These are phyloP conservation scores for Oryzias sinensis DNA, from an alignment of 2,797 vertebrate species.

Conservation along the genomic window DNA sequence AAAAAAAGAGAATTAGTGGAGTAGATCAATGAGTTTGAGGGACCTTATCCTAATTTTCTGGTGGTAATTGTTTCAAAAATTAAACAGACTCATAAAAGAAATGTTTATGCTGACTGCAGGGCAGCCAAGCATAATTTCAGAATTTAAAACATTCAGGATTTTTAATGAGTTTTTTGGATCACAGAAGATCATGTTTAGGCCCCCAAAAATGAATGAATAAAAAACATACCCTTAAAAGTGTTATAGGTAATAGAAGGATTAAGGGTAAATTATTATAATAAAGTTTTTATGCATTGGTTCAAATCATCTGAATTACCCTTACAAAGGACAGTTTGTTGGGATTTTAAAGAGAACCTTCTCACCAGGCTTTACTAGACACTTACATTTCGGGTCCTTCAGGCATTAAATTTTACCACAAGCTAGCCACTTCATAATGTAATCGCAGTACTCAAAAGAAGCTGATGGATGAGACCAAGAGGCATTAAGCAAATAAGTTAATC, in stretches of 20 bases:
- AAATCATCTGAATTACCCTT: too few species aligned
- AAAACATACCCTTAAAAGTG: neutral
- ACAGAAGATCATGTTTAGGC: neutral
- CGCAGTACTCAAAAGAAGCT: too few species aligned
- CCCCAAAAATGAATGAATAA: neutral
- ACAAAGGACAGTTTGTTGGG: too few species aligned
- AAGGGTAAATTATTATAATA: neutral
- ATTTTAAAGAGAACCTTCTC: too few species aligned
- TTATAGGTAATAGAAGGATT: neutral
- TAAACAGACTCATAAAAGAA: neutral
- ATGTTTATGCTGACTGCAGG: conserved; percentile 1
- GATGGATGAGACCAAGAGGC: too few species aligned
- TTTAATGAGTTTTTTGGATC: neutral
- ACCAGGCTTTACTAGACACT: too few species aligned
- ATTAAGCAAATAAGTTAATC: too few species aligned
- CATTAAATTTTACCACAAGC: too few species aligned
- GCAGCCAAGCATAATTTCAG: neutral
- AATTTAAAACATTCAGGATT: neutral
- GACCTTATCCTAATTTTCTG: conserved; percentile 4
- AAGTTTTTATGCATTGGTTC: too few species aligned
- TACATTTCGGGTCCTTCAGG: too few species aligned
- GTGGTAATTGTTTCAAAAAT: conserved; percentile 14
- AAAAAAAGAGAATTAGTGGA: conserved; percentile 19
- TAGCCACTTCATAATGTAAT: too few species aligned
- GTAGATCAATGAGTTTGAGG: conserved; percentile 19